Percentiles rank a stretch among this genome's conserved stretches.
These are phyloP conservation scores for Leptinotarsa haldemani DNA, from an alignment of 2,888 invertebrate species.

Conservation along the genomic window DNA sequence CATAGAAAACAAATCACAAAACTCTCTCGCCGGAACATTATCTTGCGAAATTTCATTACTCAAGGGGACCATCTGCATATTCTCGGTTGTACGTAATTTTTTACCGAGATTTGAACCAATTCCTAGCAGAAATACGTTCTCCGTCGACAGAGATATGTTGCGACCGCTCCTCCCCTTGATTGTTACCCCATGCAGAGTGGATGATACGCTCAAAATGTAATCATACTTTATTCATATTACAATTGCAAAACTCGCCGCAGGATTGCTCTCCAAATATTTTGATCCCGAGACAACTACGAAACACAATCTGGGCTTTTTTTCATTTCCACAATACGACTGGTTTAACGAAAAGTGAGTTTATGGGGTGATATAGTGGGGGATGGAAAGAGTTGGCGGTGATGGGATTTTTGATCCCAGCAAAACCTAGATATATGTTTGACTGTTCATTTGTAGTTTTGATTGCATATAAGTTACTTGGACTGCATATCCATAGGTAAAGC, in stretches of 20 bases:
- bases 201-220: conserved; percentile 44
- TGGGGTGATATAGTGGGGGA: neutral
- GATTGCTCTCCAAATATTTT: conserved; percentile 41
- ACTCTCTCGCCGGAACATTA: neutral
- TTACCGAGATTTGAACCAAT: conserved; percentile 5
- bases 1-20: neutral
- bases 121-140: conserved; percentile 9
- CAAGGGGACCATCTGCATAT: conserved; percentile 15
- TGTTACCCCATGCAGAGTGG: conserved; percentile 44
- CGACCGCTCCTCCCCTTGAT: conserved; percentile 39
- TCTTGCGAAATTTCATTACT: conserved; percentile 1
- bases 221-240: conserved; percentile 49
- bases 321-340: conserved; percentile 10
- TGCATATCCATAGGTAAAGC: too few species aligned
- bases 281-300: conserved; percentile 20
- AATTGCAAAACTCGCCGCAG: conserved; percentile 42
- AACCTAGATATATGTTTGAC: too few species aligned
- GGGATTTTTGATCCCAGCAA: neutral
- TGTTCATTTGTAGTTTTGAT: too few species aligned
- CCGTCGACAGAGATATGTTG: conserved; percentile 43
- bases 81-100: neutral
- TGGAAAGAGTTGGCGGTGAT: neutral
- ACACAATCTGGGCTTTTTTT: conserved; percentile 12
- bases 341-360: neutral
- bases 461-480: too few species aligned